Base-by-base conservation (phyloP, 2,113 vertebrate genomes). In the Plectropomus leopardus region DNA sequence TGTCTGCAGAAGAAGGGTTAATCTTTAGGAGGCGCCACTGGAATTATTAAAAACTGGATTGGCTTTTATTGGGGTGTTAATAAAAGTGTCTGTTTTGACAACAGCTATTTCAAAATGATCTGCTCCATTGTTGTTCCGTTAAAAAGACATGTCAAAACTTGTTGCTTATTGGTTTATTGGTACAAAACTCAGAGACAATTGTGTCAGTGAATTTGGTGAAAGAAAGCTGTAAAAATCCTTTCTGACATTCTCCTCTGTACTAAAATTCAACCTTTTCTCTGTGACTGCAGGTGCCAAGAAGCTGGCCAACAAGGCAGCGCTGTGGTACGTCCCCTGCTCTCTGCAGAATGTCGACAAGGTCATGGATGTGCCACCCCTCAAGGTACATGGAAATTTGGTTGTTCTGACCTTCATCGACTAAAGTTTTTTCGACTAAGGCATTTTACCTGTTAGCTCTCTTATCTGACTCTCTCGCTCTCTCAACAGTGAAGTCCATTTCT, bases 311-410 rank as follows among this genome's bases (percentile, higher is more conserved):
- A 97, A 96, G 85, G 98, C 98, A 0, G 95, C 96, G 0, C 90
- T 99, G 82, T 99, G 98, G 98, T 99, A 99, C 0, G 98, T 99
- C 68, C 97, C 98, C 0, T 93, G 97, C 74, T 98, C 98, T 5
- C 93, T 98, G 86, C 89, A 96, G 91, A 97, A 98, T 0, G 96
- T 98, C 55, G 95, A 97, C 89, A 98, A 96, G 92, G 94, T 99
- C 83, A 84, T 94, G 16, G 96, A 98, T 78, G 98, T 99, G 83
- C 98, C 98, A 5, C 95, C 97, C 0, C 96, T 99, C 21, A 93
- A 97, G 97, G 98, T 99, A 95, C 92, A 92, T 72, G 21, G 19
- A 69, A 67, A 32, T 30, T 32, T 50, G 9, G 16, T 36, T 42
- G 24, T 14, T 51, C 21, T 60, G 24, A 68, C 57, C 26, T 24